phyloP scores from a whole-genome alignment of 1,140 invertebrate species.

The Diorhabda carinulata region DNA sequence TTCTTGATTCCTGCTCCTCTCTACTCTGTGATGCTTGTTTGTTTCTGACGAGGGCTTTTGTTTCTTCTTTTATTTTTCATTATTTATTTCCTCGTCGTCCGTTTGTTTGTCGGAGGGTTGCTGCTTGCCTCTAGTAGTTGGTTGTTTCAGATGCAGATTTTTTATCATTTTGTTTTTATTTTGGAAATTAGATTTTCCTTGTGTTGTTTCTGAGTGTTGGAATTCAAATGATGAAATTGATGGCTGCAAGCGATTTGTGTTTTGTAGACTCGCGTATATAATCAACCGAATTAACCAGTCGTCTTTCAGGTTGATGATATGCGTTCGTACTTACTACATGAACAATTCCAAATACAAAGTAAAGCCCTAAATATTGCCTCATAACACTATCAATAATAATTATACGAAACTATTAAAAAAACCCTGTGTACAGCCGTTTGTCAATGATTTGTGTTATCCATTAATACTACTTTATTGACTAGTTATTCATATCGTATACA shows the following conservation, averaged over 20 bases:
- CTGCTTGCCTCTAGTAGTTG: slow-evolving; percentile 1
- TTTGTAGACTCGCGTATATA: too few species aligned
- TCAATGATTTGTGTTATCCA: too few species aligned
- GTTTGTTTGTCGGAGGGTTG: slow-evolving; percentile 1
- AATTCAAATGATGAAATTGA: neutral
- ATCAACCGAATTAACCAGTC: too few species aligned
- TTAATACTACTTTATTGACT: too few species aligned
- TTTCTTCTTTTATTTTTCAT: slow-evolving; percentile 14
- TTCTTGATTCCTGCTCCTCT: slow-evolving; percentile 31
- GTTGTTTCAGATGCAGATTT: slow-evolving; percentile 2
- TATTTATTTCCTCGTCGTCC: slow-evolving; percentile 7
- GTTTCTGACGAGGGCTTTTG: slow-evolving; percentile 18
- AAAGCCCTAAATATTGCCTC: too few species aligned
- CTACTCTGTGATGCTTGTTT: slow-evolving; percentile 6
- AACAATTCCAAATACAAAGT: too few species aligned
- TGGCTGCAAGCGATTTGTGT: neutral
- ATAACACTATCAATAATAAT: too few species aligned
- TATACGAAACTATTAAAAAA: too few species aligned
- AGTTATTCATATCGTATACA: too few species aligned
- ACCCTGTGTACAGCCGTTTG: too few species aligned
- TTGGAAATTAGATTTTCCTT: slow-evolving; percentile 3
- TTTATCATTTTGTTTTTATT: neutral
- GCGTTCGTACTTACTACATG: too few species aligned
- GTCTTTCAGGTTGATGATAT: too few species aligned
- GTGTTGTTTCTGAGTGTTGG: neutral